These are phyloP conservation scores for Zaprionus davidi DNA, from an alignment of 1,140 invertebrate genomes.

Conservation along the genomic window DNA sequence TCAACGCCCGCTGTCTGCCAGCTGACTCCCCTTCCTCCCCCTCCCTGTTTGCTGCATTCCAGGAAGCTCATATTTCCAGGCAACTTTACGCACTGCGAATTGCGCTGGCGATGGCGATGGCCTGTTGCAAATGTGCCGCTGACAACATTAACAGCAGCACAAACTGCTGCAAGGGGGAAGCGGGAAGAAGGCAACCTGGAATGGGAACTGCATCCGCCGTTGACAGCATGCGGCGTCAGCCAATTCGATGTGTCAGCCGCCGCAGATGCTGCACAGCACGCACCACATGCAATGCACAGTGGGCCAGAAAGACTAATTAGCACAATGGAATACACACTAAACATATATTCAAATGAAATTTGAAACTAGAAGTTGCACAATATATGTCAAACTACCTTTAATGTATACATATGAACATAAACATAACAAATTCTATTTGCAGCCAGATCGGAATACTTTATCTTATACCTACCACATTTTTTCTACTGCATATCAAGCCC, in stretches of 20 bases:
- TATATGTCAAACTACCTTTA: too few relatives aligned
- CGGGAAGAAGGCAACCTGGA: background rate
- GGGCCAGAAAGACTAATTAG: background rate
- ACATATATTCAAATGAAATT: background rate
- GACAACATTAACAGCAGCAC: slow-evolving; percentile 56
- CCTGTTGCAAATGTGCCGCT: slow-evolving; percentile 55
- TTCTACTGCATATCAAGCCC: too few relatives aligned
- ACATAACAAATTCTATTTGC: too few relatives aligned
- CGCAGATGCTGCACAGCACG: background rate
- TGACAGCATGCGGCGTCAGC: slow-evolving; percentile 20
- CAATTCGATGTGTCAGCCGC: slow-evolving; percentile 2
- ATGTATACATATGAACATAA: too few relatives aligned
- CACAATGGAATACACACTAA: background rate
- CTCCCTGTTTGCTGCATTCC: slow-evolving; percentile 40
- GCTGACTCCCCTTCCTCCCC: too few relatives aligned
- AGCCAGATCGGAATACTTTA: too few relatives aligned
- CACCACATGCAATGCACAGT: background rate
- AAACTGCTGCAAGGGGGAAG: background rate
- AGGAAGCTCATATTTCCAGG: slow-evolving; percentile 66
- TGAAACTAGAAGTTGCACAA: too few relatives aligned
- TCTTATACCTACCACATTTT: too few relatives aligned
- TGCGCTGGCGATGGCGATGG: slow-evolving; percentile 7
- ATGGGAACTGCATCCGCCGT: background rate
- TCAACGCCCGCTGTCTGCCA: slow-evolving; percentile 41
- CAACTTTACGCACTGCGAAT: slow-evolving; percentile 65